A percentile compares a stretch with the other conserved stretches of the same genome.
These are phyloP conservation scores for Lasioglossum oenotherae DNA, from an alignment of 2,888 invertebrate species.

Conservation along the genomic window DNA sequence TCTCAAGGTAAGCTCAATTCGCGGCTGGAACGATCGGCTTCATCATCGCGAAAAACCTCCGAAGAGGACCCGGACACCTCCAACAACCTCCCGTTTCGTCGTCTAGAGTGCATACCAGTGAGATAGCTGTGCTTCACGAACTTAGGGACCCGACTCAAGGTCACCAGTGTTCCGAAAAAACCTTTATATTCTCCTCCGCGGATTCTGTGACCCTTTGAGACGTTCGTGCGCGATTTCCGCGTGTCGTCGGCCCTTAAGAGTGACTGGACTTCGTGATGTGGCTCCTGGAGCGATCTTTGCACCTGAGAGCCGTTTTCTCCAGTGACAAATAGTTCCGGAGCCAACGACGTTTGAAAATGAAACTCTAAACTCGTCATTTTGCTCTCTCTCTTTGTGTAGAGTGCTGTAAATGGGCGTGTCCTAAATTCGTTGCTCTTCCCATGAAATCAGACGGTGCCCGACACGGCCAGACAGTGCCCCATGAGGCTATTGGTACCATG, in stretches of 20 bases:
- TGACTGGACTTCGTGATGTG: slow-evolving; percentile 24
- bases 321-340: not conserved
- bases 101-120: slow-evolving; percentile 63
- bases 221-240: slow-evolving; percentile 27
- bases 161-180: slow-evolving; percentile 41
- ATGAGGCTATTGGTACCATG: not conserved
- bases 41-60: slow-evolving; percentile 20
- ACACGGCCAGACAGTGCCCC: not conserved
- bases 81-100: slow-evolving; percentile 28
- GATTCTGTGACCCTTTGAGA: not conserved
- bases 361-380: not conserved
- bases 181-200: not conserved
- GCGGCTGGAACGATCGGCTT: slow-evolving; percentile 20
- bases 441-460: not conserved
- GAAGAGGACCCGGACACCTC: not conserved
- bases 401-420: not conserved
- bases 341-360: not conserved
- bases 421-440: not conserved
- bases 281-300: not conserved
- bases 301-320: not conserved
- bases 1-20: slow-evolving; percentile 68
- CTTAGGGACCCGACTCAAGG: slow-evolving; percentile 48
- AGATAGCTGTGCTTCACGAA: slow-evolving; percentile 50
- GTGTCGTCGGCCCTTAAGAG: slow-evolving; percentile 35
- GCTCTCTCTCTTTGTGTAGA: not conserved